These are phyloP conservation scores for Oithona nana DNA, from an alignment of 2,888 invertebrate genomes.

Conservation along the genomic window DNA sequence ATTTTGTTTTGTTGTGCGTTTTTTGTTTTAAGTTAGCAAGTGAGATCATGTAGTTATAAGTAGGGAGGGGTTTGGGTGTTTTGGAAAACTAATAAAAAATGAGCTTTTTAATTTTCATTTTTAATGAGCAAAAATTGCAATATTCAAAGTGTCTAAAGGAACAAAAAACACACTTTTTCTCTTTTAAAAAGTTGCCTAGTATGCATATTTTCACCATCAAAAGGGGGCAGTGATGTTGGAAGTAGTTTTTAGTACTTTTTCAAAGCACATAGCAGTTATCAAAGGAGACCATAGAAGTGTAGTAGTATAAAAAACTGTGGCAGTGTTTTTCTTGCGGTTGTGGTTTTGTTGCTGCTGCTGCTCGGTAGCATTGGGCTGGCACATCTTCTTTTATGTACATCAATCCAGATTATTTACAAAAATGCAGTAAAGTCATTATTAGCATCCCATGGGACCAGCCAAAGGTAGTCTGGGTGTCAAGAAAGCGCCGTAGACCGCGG, in stretches of 20 bases:
- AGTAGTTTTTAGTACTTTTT: background rate
- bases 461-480: slow-evolving; percentile 10
- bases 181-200: too few relatives aligned
- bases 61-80: too few relatives aligned
- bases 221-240: background rate
- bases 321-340: background rate
- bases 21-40: too few relatives aligned
- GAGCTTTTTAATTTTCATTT: too few relatives aligned
- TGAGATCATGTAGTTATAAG: too few relatives aligned
- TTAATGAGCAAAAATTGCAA: too few relatives aligned
- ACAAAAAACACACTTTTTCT: too few relatives aligned
- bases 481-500: background rate
- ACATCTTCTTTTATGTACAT: too few relatives aligned
- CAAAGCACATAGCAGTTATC: background rate
- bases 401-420: background rate
- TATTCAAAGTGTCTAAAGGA: too few relatives aligned
- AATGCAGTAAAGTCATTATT: background rate
- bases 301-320: background rate
- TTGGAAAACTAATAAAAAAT: too few relatives aligned
- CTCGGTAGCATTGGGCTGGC: too few relatives aligned
- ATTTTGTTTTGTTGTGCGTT: too few relatives aligned
- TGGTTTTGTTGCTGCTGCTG: background rate
- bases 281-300: background rate
- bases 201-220: background rate
- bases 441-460: background rate